These are phyloP conservation scores for Poeciliopsis turneri DNA, from an alignment of 2,797 vertebrate genomes.

Conservation along the genomic window DNA sequence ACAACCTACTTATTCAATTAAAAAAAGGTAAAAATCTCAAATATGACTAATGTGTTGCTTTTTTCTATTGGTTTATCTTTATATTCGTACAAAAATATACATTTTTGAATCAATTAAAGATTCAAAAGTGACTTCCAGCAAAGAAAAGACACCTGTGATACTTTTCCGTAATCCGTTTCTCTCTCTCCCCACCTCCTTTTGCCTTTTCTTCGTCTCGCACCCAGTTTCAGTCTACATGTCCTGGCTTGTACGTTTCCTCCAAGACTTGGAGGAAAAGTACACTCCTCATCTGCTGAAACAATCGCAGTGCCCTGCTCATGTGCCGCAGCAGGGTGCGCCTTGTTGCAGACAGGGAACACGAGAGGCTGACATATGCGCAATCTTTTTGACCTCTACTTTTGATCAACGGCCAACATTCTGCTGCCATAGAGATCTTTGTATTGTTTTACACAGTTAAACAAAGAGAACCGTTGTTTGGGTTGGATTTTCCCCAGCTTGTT, in stretches of 20 bases:
- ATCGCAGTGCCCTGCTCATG: conserved; percentile 63
- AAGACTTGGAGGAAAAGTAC: conserved; percentile 63
- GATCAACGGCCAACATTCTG: conserved; percentile 21
- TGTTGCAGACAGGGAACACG: conserved; percentile 19
- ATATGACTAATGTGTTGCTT: not conserved
- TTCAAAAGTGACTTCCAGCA: conserved; percentile 7
- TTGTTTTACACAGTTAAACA: conserved; percentile 4
- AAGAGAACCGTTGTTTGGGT: not conserved
- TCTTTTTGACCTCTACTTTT: conserved; percentile 44
- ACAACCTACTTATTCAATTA: not conserved
- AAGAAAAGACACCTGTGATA: conserved; percentile 41
- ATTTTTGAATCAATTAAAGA: not conserved
- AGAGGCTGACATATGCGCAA: conserved; percentile 33
- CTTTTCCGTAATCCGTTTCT: conserved; percentile 60
- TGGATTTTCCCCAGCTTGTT: not conserved
- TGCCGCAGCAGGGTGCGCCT: conserved; percentile 60
- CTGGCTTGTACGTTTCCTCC: conserved; percentile 51
- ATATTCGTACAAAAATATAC: not conserved
- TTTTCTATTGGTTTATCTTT: not conserved
- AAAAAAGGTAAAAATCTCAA: not conserved
- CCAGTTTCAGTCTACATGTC: conserved; percentile 84
- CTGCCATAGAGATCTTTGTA: conserved; percentile 24
- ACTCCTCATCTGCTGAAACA: conserved; percentile 63
- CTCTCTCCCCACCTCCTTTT: conserved; percentile 54
- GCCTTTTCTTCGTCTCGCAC: conserved; percentile 64